Evolutionary conservation across 2,797 vertebrate genomes (phyloP).

Genomic region (Neostethus bicornis): DNA sequence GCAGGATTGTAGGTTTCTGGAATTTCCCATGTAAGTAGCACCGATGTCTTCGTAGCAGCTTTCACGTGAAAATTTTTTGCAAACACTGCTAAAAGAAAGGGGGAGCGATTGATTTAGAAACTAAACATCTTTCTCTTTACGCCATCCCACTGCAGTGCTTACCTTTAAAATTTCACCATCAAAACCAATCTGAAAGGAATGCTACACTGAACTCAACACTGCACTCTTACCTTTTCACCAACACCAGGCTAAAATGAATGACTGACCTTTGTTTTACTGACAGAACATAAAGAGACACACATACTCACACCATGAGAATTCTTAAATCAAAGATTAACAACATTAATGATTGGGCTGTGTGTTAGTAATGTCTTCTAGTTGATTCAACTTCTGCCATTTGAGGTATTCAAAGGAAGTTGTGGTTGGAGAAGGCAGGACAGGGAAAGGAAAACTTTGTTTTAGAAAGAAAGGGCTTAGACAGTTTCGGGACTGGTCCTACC

Average conservation of each 20-base stretch:
- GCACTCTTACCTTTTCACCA: constrained; percentile 79
- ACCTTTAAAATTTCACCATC: constrained; percentile 65
- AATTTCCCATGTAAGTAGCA: constrained; percentile 98
- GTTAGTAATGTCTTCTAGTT: constrained; percentile 49
- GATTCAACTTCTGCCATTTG: constrained; percentile 53
- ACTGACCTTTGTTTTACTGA: constrained; percentile 70
- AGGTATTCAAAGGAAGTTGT: constrained; percentile 48
- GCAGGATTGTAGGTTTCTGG: constrained; percentile 98
- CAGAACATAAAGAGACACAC: constrained; percentile 66
- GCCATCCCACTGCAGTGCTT: constrained; percentile 52
- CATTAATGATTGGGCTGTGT: constrained; percentile 42
- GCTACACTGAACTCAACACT: constrained; percentile 65
- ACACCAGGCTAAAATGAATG: constrained; percentile 64
- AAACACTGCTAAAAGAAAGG: constrained; percentile 99
- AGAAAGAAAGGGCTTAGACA: constrained; percentile 45
- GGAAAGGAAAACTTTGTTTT: constrained; percentile 69
- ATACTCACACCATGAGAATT: constrained; percentile 69
- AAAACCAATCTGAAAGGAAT: constrained; percentile 56
- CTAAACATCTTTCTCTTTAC: constrained; percentile 28
- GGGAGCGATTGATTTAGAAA: constrained; percentile 90
- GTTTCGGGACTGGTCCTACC: constrained; percentile 95
- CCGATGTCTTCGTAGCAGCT: constrained; percentile 98
- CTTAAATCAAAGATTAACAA: constrained; percentile 50
- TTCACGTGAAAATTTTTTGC: constrained; percentile 99
- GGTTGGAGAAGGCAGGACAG: constrained; percentile 74